Conservation (phyloP, 2,113 vertebrate genomes). For the Phaethon lepturus region DNA sequence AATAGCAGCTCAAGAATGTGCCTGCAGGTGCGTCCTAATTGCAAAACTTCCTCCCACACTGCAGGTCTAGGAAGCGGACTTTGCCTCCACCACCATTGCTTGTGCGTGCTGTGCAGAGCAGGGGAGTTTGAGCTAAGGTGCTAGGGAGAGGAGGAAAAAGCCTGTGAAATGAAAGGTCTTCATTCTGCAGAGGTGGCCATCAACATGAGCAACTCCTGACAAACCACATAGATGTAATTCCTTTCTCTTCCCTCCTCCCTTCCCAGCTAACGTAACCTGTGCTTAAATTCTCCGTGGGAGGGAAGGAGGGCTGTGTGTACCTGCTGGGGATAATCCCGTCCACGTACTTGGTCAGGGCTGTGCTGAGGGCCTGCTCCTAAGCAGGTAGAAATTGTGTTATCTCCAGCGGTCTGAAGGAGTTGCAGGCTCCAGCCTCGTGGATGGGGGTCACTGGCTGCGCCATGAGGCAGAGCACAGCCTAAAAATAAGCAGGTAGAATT, state of each 20-base stretch:
- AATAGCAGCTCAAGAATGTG: neutral
- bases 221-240: neutral
- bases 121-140: neutral
- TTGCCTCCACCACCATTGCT: neutral
- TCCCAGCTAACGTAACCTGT: neutral
- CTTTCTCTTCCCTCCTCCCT: neutral
- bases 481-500: slow-evolving; percentile 25
- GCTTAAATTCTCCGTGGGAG: neutral
- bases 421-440: neutral
- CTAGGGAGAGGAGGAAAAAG: neutral
- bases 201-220: neutral
- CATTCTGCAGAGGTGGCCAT: neutral
- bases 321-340: neutral
- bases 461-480: neutral
- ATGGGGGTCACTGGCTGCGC: neutral
- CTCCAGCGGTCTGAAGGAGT: neutral
- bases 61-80: neutral
- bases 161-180: neutral
- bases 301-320: neutral
- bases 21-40: slow-evolving; percentile 29
- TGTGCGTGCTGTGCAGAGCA: neutral
- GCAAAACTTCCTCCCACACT: neutral
- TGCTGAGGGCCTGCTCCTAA: neutral
- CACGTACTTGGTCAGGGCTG: neutral
- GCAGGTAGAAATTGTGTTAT: neutral